These are phyloP conservation scores for Heliconius cydno DNA, from an alignment of 2,888 invertebrate species.

Conservation along the genomic window DNA sequence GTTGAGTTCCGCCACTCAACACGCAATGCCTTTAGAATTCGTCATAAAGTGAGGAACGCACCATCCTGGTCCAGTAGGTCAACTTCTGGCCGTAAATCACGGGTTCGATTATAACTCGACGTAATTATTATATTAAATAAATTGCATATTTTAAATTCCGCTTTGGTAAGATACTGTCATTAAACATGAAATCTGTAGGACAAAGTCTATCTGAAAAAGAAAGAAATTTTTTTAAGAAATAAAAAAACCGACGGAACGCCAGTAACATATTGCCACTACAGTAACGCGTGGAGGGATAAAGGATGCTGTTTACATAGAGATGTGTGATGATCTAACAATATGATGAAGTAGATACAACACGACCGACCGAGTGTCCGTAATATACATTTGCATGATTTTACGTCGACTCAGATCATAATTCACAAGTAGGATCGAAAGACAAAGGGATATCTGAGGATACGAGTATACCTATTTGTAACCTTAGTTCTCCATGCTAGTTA, in stretches of 20 bases:
- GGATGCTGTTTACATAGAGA: slow-evolving; percentile 24
- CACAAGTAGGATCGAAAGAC: slow-evolving; percentile 7
- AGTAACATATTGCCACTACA: neutral
- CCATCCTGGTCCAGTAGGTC: too few species aligned
- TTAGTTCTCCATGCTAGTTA: too few species aligned
- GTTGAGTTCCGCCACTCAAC: too few species aligned
- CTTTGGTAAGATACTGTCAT: too few species aligned
- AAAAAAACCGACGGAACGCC: neutral
- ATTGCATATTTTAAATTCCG: too few species aligned
- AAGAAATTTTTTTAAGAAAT: neutral
- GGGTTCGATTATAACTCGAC: too few species aligned
- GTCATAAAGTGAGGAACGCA: too few species aligned
- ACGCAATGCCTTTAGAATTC: too few species aligned
- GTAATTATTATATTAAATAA: too few species aligned
- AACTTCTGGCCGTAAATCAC: too few species aligned
- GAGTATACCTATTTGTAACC: neutral
- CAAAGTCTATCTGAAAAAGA: too few species aligned
- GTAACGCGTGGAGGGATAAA: neutral
- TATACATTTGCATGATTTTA: slow-evolving; percentile 32
- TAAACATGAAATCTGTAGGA: too few species aligned
- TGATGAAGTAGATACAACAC: slow-evolving; percentile 17
- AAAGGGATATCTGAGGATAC: neutral
- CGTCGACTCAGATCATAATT: slow-evolving; percentile 21
- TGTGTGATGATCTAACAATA: slow-evolving; percentile 4
- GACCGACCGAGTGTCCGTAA: neutral